Conservation (phyloP, 2,888 invertebrate genomes). For the Agonopterix heracliana region DNA sequence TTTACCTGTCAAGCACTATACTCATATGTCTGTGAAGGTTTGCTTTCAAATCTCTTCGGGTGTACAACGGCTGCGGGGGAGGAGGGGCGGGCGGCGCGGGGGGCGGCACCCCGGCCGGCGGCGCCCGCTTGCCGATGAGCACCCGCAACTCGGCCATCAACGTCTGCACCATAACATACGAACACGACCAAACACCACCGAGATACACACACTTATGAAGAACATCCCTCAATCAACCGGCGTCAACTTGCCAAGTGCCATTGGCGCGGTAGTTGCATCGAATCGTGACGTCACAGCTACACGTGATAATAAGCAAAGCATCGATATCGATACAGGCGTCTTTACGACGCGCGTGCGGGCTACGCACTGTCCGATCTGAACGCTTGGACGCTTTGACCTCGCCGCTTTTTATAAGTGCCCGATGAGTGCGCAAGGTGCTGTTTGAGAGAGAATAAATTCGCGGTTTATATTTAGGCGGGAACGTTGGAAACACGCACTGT, state of each 20-base stretch:
- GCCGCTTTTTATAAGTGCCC: constrained; percentile 71
- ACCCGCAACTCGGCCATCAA: constrained; percentile 73
- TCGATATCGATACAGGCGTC: constrained; percentile 61
- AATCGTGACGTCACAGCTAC: constrained; percentile 57
- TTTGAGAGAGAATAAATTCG: constrained; percentile 50
- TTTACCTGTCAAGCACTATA: constrained; percentile 73
- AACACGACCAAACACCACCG: constrained; percentile 59
- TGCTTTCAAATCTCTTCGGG: constrained; percentile 66
- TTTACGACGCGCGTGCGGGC: constrained; percentile 64
- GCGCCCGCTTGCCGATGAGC: constrained; percentile 71
- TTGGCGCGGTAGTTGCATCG: constrained; percentile 64
- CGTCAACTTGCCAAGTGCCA: constrained; percentile 63
- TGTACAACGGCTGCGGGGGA: constrained; percentile 53
- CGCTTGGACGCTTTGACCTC: constrained; percentile 61
- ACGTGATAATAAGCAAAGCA: constrained; percentile 59
- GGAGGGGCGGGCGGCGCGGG: constrained; percentile 32
- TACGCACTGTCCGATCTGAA: constrained; percentile 59
- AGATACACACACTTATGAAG: constrained; percentile 60
- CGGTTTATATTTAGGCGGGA: constrained; percentile 63
- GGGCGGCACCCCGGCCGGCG: constrained; percentile 43
- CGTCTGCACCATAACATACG: constrained; percentile 63
- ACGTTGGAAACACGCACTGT: constrained; percentile 36
- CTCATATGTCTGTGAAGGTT: constrained; percentile 74
- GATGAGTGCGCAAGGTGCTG: constrained; percentile 64
- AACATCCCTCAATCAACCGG: constrained; percentile 52